Percentiles rank a stretch among this genome's conserved stretches.
phyloP scores from a whole-genome alignment of 1,140 invertebrate species.

The Tyrophagus putrescentiae region DNA sequence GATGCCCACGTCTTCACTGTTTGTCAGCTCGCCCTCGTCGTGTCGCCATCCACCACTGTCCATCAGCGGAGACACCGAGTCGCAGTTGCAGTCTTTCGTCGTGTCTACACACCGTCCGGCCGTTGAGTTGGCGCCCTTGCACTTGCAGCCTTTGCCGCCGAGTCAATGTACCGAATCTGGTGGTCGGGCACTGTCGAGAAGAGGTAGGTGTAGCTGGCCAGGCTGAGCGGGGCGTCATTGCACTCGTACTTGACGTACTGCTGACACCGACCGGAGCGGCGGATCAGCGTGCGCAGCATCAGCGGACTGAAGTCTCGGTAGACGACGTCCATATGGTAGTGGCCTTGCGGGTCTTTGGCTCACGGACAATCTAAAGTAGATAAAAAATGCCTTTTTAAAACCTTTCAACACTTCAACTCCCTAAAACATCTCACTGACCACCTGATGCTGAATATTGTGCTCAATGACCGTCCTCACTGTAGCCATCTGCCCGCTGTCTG shows the following conservation, averaged over 20 bases:
- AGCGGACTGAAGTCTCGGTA: slow-evolving; percentile 73
- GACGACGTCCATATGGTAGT: slow-evolving; percentile 61
- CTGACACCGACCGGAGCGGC: slow-evolving; percentile 68
- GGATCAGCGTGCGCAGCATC: slow-evolving; percentile 75
- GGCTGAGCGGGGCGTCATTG: slow-evolving; percentile 63
- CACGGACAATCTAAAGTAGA: slow-evolving; percentile 48
- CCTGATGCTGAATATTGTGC: slow-evolving; percentile 76
- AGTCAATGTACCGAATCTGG: no score
- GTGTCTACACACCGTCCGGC: slow-evolving; percentile 61
- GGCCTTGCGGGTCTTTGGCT: slow-evolving; percentile 49
- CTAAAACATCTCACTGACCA: slow-evolving; percentile 35
- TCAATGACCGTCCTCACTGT: slow-evolving; percentile 78
- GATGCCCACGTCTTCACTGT: slow-evolving; percentile 62
- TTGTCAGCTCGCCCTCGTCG: slow-evolving; percentile 67
- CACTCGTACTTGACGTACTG: slow-evolving; percentile 84
- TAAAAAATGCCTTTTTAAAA: slow-evolving; percentile 22
- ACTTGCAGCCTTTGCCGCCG: slow-evolving; percentile 24
- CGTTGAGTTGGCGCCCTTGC: slow-evolving; percentile 34
- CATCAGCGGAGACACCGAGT: no score
- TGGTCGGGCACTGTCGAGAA: slow-evolving; percentile 50
- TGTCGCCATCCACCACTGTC: slow-evolving; percentile 62
- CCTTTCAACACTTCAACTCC: neutral
- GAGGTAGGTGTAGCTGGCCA: slow-evolving; percentile 80
- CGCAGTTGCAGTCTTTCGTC: slow-evolving; percentile 68
- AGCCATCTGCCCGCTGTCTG: no score